Conservation (phyloP, 2,113 vertebrate genomes). For the Callochromis pleurospilus region DNA sequence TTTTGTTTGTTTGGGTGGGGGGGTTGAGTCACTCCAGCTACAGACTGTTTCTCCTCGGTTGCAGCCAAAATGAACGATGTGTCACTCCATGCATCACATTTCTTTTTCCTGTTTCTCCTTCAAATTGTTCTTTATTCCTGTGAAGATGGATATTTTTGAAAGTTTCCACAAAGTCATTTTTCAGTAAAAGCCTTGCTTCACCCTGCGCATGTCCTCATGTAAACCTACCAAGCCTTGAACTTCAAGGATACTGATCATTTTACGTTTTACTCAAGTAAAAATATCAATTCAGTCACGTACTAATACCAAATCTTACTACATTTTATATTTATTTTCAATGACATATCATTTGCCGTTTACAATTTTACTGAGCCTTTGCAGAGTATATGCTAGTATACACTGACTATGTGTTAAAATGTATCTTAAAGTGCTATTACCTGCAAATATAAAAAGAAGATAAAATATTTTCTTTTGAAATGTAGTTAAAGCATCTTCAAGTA, state of each 20-base stretch:
- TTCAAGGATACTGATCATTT: background rate
- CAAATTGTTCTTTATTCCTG: background rate
- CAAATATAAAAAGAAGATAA: background rate
- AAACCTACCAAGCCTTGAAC: background rate
- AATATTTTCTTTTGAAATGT: background rate
- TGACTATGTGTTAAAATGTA: background rate
- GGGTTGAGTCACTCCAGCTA: background rate
- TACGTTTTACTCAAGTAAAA: background rate
- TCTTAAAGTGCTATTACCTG: background rate
- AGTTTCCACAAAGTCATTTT: background rate
- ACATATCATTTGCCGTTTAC: background rate
- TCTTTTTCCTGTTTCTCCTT: background rate
- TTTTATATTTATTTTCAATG: background rate
- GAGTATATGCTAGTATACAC: background rate
- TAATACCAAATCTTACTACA: background rate
- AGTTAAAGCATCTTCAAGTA: background rate
- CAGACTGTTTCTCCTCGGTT: background rate
- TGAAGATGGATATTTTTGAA: background rate
- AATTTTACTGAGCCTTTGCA: background rate
- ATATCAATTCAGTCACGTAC: background rate
- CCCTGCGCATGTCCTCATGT: background rate
- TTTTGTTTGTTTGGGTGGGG: rapidly evolving
- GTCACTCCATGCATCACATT: background rate
- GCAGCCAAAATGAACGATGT: background rate
- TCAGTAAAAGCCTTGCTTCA: background rate